Evolutionary conservation across 2,797 vertebrate species (phyloP).

Genomic region (Myiotriccus ornatus): DNA sequence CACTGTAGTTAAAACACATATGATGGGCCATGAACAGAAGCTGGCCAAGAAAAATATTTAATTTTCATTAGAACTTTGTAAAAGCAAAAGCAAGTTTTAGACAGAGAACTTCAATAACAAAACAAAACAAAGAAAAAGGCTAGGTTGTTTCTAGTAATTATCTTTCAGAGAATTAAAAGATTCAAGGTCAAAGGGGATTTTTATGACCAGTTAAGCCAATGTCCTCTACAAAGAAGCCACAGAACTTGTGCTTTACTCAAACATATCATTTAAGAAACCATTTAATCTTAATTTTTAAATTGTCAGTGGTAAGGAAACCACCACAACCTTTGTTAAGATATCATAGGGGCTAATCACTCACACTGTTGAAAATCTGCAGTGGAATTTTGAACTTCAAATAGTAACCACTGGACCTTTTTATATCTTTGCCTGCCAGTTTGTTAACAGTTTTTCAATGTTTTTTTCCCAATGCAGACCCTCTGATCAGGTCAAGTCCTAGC

Average conservation of each 20-base stretch:
- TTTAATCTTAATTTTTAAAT: slow-evolving; percentile 50
- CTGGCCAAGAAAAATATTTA: background rate
- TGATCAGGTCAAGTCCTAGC: slow-evolving; percentile 35
- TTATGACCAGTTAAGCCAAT: slow-evolving; percentile 12
- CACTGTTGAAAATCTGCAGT: slow-evolving; percentile 35
- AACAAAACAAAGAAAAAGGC: background rate
- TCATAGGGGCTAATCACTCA: slow-evolving; percentile 21
- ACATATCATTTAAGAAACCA: slow-evolving; percentile 48
- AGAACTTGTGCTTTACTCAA: slow-evolving; percentile 33
- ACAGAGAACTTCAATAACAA: background rate
- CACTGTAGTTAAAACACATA: background rate
- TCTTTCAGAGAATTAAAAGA: background rate
- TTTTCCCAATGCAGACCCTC: slow-evolving; percentile 21
- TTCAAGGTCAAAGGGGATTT: slow-evolving; percentile 18
- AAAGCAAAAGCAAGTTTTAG: background rate
- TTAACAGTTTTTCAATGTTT: slow-evolving; percentile 35
- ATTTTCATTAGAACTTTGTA: background rate
- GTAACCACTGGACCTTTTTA: slow-evolving; percentile 33
- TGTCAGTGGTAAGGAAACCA: slow-evolving; percentile 20
- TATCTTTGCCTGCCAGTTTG: slow-evolving; percentile 24
- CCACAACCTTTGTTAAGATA: slow-evolving; percentile 47
- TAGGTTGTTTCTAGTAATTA: background rate
- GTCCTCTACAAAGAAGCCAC: slow-evolving; percentile 20
- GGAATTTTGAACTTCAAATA: slow-evolving; percentile 59
- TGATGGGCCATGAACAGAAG: background rate